Conservation (phyloP, 1,140 invertebrate species). For the Diachasmimorpha longicaudata region DNA sequence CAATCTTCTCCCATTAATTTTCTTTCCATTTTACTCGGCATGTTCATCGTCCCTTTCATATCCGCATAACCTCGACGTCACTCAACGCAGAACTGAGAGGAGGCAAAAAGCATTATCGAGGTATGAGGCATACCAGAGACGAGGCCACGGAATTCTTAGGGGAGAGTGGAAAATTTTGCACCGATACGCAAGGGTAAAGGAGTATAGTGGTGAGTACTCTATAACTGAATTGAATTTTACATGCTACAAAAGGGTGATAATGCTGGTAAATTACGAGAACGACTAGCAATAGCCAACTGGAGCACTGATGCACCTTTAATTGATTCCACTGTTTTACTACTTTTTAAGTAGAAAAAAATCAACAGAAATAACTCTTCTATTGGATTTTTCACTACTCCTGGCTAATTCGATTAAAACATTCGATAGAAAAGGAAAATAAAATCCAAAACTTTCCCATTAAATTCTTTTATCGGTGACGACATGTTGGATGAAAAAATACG, state of each 20-base stretch:
- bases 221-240: not conserved
- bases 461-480: too few relatives aligned
- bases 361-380: too few relatives aligned
- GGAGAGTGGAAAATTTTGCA: not conserved
- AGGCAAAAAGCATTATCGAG: slow-evolving; percentile 3
- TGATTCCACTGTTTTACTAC: too few relatives aligned
- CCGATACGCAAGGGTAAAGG: not conserved
- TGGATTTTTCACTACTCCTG: too few relatives aligned
- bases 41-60: not conserved
- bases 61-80: slow-evolving; percentile 1
- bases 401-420: too few relatives aligned
- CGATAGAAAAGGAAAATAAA: not conserved
- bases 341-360: too few relatives aligned
- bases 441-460: too few relatives aligned
- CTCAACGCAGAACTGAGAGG: not conserved
- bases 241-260: not conserved
- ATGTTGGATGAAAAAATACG: too few relatives aligned
- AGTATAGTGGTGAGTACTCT: not conserved
- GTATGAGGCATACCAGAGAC: not conserved
- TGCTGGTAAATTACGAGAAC: not conserved
- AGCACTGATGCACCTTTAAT: too few relatives aligned
- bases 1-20: slow-evolving; percentile 18
- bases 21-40: slow-evolving; percentile 15
- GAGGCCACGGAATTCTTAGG: not conserved
- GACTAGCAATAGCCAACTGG: too few relatives aligned